Evolutionary conservation across 2,888 invertebrate genomes (phyloP), one percentile per base, ranked within the genome.

Genomic region (Tolmerus cingulatus): DNA sequence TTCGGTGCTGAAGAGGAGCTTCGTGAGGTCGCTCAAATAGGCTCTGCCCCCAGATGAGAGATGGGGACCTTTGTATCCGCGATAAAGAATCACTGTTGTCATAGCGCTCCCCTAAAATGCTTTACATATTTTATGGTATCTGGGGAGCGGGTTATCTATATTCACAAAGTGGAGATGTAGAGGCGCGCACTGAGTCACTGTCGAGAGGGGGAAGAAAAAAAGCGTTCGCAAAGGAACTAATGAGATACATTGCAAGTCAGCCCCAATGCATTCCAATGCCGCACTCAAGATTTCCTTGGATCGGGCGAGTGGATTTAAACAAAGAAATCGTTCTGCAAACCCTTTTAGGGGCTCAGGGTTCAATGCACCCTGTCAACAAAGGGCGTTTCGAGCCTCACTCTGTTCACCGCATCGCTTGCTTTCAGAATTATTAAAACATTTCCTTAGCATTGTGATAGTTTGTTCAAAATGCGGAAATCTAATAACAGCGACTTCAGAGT

Each of bases 61-160:
- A 66, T 66, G 27, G 23, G 82, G 34, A 57, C 57, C 23, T 57
- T 82, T 82, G 27, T 79, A 37, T 37, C 57, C 37, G 19, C 57
- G 66, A 82, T 46, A 79, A 51, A 79, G 23, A 79, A 79, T 51
- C 46, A 51, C 79, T 34, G 79, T 51, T 79, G 79, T 79, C 79
- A 79, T 79, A 27, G 19, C 51, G 79, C 51, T 79, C 79, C 79
- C 79, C 79, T 79, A 79, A 79, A 79, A 79, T 51, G 16, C 51
- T 51, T 79, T 79, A 79, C 79, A 79, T 79, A 79, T 79, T 79
- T 79, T 14, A 79, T 79, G 79, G 14, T 27, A 79, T 66, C 51
- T 27, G 8, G 51, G 27, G 79, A 79, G 79, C 23, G 30, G 40
- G 14, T 51, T 27, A 30, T 23, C 51, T 79, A 12, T 51, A 51